Base-by-base conservation (phyloP, 2,113 vertebrate genomes). In the Colius striatus region DNA sequence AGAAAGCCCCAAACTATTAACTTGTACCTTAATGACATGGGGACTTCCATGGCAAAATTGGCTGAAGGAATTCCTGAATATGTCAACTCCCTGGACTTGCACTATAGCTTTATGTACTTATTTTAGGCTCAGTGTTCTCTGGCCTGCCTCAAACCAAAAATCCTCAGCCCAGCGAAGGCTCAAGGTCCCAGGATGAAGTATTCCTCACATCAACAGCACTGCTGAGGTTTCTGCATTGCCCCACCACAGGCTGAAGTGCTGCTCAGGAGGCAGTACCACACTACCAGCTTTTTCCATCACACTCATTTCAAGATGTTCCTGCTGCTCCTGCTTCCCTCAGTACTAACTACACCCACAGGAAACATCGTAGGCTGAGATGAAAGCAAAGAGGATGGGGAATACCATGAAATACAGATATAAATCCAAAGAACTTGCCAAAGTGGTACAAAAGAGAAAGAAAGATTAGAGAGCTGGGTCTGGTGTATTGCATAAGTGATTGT, bases 301-400 rank as follows among this genome's bases (percentile, higher is more conserved):
- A 89, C 60, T 0, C 1, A 29, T 91, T 89, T 96, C 47, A 62
- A 92, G 68, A 84, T 25, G 13, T 66, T 86, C n/a, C 75, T 86
- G 55, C 67, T 30, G 10, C 54, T 55, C 60, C 63, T 86, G 51
- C 50, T 86, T 78, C 73, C 73, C 72, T 92, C 50, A 57, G 21
- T 53, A 92, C 67, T 70, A 65, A 80, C 72, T 90, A 88, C 68
- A 65, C 68, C 27, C 25, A 81, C 84, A 90, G 83, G 76, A 85
- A 88, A 90, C 83, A 90, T 75, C 1, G 0, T 9, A 70, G 47
- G 65, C 70, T 29, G 36, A 68, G 75, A 85, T 45, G 80, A 76
- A 88, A 90, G 63, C 1, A 18, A 93, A n/a, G 41, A 92, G 60
- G 60, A 77, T 29, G 76, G 45, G 60, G 58, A 93, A 76, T 63